phyloP scores from a whole-genome alignment of 2,888 invertebrate genomes.

The Protodeltote pygarga region DNA sequence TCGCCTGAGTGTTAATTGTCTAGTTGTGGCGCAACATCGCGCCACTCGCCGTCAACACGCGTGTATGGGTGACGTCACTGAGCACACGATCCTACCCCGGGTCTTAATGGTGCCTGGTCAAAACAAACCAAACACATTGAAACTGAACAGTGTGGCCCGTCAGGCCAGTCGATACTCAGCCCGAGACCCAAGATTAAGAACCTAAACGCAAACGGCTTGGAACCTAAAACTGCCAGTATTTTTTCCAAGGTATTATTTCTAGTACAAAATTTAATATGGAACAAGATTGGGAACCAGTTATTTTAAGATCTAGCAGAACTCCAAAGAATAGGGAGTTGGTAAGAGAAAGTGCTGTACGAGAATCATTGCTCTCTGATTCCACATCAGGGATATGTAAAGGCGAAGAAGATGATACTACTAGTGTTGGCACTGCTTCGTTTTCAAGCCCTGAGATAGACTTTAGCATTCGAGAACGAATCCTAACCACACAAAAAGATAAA shows the following conservation, averaged over 20 bases:
- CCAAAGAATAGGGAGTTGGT: slow-evolving; percentile 58
- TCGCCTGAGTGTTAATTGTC: slow-evolving; percentile 25
- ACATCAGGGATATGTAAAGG: slow-evolving; percentile 84
- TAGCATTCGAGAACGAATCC: slow-evolving; percentile 60
- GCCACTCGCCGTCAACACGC: slow-evolving; percentile 63
- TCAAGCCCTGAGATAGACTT: slow-evolving; percentile 76
- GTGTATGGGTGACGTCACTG: slow-evolving; percentile 75
- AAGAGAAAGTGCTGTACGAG: slow-evolving; percentile 66
- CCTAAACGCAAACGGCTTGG: slow-evolving; percentile 66
- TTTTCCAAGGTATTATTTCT: slow-evolving; percentile 63
- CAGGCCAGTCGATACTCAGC: slow-evolving; percentile 83
- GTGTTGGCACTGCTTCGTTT: slow-evolving; percentile 68
- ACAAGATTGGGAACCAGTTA: slow-evolving; percentile 63
- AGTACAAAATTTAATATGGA: slow-evolving; percentile 67
- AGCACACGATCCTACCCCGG: slow-evolving; percentile 61
- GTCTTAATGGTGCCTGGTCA: slow-evolving; percentile 87
- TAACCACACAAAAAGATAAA: slow-evolving; percentile 56
- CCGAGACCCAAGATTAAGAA: slow-evolving; percentile 88
- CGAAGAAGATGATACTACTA: slow-evolving; percentile 72
- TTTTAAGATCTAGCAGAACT: slow-evolving; percentile 70
- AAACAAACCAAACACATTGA: slow-evolving; percentile 82
- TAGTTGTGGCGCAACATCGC: slow-evolving; percentile 67
- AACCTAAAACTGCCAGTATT: slow-evolving; percentile 72
- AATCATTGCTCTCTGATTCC: slow-evolving; percentile 78
- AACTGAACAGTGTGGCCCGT: slow-evolving; percentile 83